Base-by-base conservation (phyloP, 2,888 invertebrate species). In the Metallyticus violacea region DNA sequence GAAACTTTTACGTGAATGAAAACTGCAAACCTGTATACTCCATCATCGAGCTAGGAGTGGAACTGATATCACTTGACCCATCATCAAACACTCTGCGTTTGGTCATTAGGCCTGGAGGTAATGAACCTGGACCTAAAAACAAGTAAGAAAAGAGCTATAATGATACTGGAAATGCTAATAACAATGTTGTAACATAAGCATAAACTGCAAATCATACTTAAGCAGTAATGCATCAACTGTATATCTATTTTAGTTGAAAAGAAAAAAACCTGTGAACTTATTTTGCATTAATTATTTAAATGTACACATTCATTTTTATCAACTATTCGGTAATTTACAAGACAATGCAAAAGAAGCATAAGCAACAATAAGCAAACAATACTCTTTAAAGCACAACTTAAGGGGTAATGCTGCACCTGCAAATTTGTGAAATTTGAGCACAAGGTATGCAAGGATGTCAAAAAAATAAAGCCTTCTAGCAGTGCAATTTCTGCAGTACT, bases 31-130 rank as follows among this genome's bases (percentile, higher is more conserved):
- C 96, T 90, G 95, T 96, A 92, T 97, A 97, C 92, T 97, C 97
- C 96, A 96, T 96, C 94, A 96, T 97, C 90, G 96, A 97, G 92
- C 95, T 96, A 90, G 96, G 95, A 88, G 96, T 96, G 90, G 96
- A 96, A 91, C 96, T 96, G 90, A 97, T 96, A 93, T 97, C 97
- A 92, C 97, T 97, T 90, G 96, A 94, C 89, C 95, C 95, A 91
- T 96, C 96, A 91, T 96, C 96, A 90, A 95, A 95, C 89, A 94
- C 93, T 90, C 94, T 93, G 87, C 94, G 92, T 93, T 95, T 96
- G 91, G 95, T 95, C 94, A 95, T 96, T 91, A 94, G 94, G 91
- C 95, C 96, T 89, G 96, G 96, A 90, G 95, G 95, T 89, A 96
- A 92, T 86, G 96, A 96, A 87, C 96, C 96, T 88, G 97, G 97